Evolutionary conservation across 2,888 invertebrate species (phyloP), one percentile per base, ranked within the genome.

Genomic region (Meganola albula): DNA sequence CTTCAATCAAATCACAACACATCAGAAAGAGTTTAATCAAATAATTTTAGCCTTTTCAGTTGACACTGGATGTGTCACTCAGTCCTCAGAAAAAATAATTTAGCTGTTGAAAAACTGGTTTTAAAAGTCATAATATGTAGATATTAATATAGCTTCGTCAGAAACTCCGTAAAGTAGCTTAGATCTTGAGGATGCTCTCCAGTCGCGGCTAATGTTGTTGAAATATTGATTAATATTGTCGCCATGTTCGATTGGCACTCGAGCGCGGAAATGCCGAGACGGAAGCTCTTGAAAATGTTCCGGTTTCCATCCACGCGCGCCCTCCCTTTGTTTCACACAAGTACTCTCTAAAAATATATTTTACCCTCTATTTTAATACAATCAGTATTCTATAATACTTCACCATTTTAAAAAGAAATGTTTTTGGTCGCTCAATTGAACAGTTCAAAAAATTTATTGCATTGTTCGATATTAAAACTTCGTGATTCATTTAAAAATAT

Each of bases 151-250:
- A n/a, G n/a, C n/a, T n/a, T n/a, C n/a, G n/a, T n/a, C n/a, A n/a
- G 47, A 45, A 47, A 52, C 33, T 61, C 65, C 59, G 63, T 58
- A 57, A 60, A 74, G 77, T 73, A 71, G 71, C 55, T 72, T 62
- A 74, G 72, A 62, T 75, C 68, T 75, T 67, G 54, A 79, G 73
- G 48, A 67, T 68, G 47, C 67, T 48, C 74, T 73, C 58, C 41
- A 58, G 47, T 41, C 53, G 55, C 61, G 53, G 67, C 67, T 71
- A 71, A 72, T 86, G 69, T 86, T 86, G 82, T 87, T 87, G 85
- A 87, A 86, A 87, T 78, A 87, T 86, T 86, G 86, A 86, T 86
- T 86, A 85, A 87, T 86, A 84, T 87, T 87, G 85, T 84, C 76
- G 82, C 82, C 84, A 76, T 78, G 55, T 75, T 76, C 74, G 73